Evolutionary conservation across 2,888 invertebrate species (phyloP), one percentile per base, ranked within the genome.

Genomic region (Chrysolina oricalcia): DNA sequence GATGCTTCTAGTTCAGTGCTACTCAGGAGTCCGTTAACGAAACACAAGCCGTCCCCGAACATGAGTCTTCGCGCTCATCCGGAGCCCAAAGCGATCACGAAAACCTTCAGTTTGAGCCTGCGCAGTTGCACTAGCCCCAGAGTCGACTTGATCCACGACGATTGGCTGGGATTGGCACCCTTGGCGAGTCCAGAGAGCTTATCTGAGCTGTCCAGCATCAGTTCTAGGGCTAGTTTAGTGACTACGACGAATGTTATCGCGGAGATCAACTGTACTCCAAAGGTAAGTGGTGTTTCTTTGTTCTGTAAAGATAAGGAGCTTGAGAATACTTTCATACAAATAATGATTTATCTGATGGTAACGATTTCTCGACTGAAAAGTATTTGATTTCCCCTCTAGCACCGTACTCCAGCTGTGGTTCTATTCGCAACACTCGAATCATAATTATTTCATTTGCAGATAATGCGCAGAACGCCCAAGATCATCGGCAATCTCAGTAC

Each of bases 131-230:
- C 81, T 0, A 81, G 81, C 76, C 82, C 83, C 2, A 89, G 89
- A 78, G 86, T 91, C 2, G 92, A 92, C 81, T 85, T 92, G 35
- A 89, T 91, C 59, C 91, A 91, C 81, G 93, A 93, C 80, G 93
- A 93, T 81, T 93, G 93, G 92, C 90, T 92, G 78, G 92, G 93
- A 0, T 88, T 93, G 76, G 96, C 96, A 0, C 96, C 96, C 0
- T 86, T 96, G 23, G 96, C 96, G 11, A 95, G 95, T 69, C 95
- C 96, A 0, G 96, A 96, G 87, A 95, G 94, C 0, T 88, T 96
- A 15, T 95, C 95, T 0, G 95, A 95, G 86, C 91, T 94, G n/a
- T 95, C 95, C 2, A 94, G 94, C 85, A 92, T 94, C 71, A 93
- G 93, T 81, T 94, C 95, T 27, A 90, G 93, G 77, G 91, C 92